Conservation (phyloP, 2,888 invertebrate species). For the Diploptera punctata region DNA sequence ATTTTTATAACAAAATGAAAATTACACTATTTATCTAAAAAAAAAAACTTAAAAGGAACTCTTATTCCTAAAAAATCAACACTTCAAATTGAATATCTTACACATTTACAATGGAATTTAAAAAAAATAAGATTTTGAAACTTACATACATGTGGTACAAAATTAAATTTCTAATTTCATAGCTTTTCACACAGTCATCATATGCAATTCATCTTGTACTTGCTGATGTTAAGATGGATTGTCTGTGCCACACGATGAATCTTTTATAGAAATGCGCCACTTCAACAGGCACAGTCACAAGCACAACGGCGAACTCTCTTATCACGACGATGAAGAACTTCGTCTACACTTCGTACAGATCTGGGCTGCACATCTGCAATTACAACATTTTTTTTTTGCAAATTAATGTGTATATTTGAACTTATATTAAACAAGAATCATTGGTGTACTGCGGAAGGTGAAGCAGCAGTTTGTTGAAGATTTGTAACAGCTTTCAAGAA, state of each 20-base stretch:
- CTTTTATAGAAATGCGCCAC: too few species aligned
- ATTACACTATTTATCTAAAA: background rate
- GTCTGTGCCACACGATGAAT: too few species aligned
- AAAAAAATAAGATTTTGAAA: background rate
- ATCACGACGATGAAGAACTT: constrained; percentile 59
- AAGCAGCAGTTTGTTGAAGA: too few species aligned
- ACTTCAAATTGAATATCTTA: background rate
- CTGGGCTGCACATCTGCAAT: constrained; percentile 80
- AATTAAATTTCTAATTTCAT: background rate
- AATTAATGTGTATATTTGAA: too few species aligned
- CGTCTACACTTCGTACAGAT: constrained; percentile 69
- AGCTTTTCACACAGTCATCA: background rate
- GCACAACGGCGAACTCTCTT: constrained; percentile 77
- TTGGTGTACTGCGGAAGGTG: too few species aligned
- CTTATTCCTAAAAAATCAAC: background rate
- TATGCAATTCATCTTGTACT: background rate
- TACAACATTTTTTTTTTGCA: too few species aligned
- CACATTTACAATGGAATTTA: constrained; percentile 1
- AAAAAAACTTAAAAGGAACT: background rate
- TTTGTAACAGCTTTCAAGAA: too few species aligned
- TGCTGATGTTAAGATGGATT: too few species aligned
- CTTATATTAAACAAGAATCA: too few species aligned
- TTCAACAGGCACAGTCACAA: constrained; percentile 73
- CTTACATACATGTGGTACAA: background rate
- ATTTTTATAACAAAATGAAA: constrained; percentile 4